phyloP scores from a whole-genome alignment of 2,113 vertebrate genomes.

The Heteronetta atricapilla region DNA sequence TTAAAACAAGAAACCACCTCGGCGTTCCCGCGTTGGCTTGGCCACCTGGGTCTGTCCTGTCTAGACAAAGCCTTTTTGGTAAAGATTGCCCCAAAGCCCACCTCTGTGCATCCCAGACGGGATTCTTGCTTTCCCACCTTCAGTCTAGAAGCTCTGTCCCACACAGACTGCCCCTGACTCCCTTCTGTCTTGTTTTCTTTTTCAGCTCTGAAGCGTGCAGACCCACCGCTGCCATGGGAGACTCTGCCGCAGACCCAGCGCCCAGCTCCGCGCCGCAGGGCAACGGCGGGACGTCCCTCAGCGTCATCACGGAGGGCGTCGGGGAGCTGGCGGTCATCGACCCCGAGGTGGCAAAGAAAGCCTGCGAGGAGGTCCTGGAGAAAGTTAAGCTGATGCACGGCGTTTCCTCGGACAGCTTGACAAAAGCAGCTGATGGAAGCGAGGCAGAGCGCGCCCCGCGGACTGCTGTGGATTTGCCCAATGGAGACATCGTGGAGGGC shows the following conservation, averaged over 20 bases:
- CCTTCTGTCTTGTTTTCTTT: background rate
- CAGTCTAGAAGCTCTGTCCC: background rate
- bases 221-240: constrained; percentile 72
- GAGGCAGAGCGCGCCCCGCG: background rate
- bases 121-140: background rate
- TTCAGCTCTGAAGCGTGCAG: background rate
- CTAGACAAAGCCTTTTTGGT: background rate
- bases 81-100: background rate
- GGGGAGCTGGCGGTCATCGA: constrained; percentile 88
- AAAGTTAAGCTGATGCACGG: constrained; percentile 84
- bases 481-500: constrained; percentile 64
- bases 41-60: too few species aligned
- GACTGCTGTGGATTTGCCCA: constrained; percentile 51
- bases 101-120: fast-evolving
- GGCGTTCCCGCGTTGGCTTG: fast-evolving
- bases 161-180: background rate
- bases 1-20: too few species aligned
- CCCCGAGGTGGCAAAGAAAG: constrained; percentile 87
- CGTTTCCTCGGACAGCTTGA: background rate
- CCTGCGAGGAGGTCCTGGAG: constrained; percentile 91
- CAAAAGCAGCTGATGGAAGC: fast-evolving
- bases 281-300: constrained; percentile 74
- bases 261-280: constrained; percentile 19
- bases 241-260: constrained; percentile 52
- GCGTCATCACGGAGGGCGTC: constrained; percentile 87